Conservation (phyloP, 2,113 vertebrate species). For the Pithys albifrons region DNA sequence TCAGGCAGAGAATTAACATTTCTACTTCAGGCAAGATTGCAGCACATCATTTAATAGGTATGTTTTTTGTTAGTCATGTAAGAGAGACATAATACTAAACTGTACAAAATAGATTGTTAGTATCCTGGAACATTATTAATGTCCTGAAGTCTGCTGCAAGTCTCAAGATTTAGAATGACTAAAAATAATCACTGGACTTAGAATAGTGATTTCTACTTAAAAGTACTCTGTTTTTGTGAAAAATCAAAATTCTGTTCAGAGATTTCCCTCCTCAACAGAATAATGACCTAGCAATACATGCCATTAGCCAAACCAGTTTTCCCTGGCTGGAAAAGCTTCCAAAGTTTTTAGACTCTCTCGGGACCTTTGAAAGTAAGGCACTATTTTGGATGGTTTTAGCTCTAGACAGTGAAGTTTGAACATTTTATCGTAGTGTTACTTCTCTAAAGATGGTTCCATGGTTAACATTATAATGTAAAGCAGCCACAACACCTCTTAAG, state of each 20-base stretch:
- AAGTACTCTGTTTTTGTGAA: background rate
- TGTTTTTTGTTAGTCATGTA: background rate
- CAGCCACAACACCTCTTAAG: background rate
- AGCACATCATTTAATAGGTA: background rate
- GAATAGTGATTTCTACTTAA: background rate
- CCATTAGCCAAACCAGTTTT: background rate
- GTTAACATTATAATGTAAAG: background rate
- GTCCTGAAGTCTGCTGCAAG: background rate
- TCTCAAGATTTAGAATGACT: background rate
- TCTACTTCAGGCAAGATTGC: background rate
- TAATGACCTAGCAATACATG: background rate
- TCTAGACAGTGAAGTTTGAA: background rate
- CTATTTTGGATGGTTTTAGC: background rate
- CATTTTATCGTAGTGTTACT: background rate
- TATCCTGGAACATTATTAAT: background rate
- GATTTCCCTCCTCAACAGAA: background rate
- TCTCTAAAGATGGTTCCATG: background rate
- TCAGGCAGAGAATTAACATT: background rate
- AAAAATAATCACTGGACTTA: background rate
- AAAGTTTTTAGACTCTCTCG: background rate
- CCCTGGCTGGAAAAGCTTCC: background rate
- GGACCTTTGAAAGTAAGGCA: background rate
- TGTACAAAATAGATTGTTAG: background rate
- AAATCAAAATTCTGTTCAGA: background rate
- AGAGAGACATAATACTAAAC: background rate